Evolutionary conservation across 2,888 invertebrate species (phyloP).

Genomic region (Rutpela maculata): DNA sequence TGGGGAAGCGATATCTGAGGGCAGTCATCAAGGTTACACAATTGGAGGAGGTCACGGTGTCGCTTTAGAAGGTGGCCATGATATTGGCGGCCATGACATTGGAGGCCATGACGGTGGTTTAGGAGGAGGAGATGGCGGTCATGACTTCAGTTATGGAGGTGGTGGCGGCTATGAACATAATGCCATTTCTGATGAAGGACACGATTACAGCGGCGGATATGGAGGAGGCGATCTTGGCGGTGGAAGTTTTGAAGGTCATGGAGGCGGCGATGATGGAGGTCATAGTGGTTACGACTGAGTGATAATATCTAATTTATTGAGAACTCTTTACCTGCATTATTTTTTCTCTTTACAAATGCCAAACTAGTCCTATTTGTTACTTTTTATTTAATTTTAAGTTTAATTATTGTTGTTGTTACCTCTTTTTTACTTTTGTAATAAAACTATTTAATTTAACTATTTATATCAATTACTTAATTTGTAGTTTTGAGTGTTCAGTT

Average conservation of each 20-base stretch:
- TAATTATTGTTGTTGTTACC: conserved; percentile 38
- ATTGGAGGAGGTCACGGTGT: conserved; percentile 71
- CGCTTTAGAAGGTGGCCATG: conserved; percentile 47
- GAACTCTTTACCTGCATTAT: conserved; percentile 31
- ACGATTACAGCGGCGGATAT: conserved; percentile 52
- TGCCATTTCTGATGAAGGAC: conserved; percentile 53
- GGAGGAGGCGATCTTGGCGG: conserved; percentile 44
- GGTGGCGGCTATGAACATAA: conserved; percentile 53
- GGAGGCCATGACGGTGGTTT: conserved; percentile 55
- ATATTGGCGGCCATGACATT: conserved; percentile 48
- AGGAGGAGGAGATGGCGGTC: conserved; percentile 59
- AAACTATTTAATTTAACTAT: conserved; percentile 36
- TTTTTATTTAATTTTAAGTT: conserved; percentile 40
- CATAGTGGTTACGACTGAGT: conserved; percentile 50
- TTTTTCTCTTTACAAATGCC: conserved; percentile 47
- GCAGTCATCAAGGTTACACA: no score
- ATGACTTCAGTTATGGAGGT: conserved; percentile 52
- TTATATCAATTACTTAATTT: not conserved
- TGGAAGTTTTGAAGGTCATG: conserved; percentile 16
- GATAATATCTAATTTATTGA: conserved; percentile 3
- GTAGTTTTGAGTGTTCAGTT: not conserved
- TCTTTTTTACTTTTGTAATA: conserved; percentile 42
- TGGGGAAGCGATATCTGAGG: conserved; percentile 43
- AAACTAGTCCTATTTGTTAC: conserved; percentile 52
- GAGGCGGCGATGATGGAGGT: conserved; percentile 42